These are phyloP conservation scores for Columba guinea DNA, from an alignment of 2,797 vertebrate species.

Conservation along the genomic window DNA sequence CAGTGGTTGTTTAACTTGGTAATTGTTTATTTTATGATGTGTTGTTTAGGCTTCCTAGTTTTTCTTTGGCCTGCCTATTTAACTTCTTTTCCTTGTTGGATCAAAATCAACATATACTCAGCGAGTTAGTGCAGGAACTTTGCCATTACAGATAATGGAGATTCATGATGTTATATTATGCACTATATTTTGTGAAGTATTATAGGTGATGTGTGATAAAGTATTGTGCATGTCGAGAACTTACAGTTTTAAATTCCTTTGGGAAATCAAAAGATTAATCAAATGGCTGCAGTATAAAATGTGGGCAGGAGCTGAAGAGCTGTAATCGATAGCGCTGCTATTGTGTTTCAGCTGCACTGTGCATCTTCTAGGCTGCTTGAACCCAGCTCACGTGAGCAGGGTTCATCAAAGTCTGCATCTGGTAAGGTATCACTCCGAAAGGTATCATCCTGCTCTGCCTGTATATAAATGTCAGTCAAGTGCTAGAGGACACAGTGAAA, in stretches of 20 bases:
- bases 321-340: not conserved
- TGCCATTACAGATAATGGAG: not conserved
- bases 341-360: not conserved
- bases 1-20: conserved; percentile 25
- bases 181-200: not conserved
- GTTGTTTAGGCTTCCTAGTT: conserved; percentile 24
- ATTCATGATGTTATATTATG: not conserved
- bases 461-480: not conserved
- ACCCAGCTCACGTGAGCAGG: accelerated
- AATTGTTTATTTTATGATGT: conserved; percentile 52
- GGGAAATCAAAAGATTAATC: not conserved
- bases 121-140: not conserved
- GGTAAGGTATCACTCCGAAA: not conserved
- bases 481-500: not conserved
- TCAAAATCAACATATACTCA: not conserved
- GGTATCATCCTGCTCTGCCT: not conserved
- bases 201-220: not conserved
- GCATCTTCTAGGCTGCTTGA: not conserved
- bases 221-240: not conserved
- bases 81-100: not conserved
- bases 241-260: not conserved
- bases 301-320: not conserved
- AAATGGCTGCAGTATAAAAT: not conserved
- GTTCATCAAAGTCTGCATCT: not conserved
- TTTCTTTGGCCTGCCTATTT: conserved; percentile 36